Evolutionary conservation across 2,797 vertebrate genomes (phyloP).

Genomic region (Peromyscus nudipes): DNA sequence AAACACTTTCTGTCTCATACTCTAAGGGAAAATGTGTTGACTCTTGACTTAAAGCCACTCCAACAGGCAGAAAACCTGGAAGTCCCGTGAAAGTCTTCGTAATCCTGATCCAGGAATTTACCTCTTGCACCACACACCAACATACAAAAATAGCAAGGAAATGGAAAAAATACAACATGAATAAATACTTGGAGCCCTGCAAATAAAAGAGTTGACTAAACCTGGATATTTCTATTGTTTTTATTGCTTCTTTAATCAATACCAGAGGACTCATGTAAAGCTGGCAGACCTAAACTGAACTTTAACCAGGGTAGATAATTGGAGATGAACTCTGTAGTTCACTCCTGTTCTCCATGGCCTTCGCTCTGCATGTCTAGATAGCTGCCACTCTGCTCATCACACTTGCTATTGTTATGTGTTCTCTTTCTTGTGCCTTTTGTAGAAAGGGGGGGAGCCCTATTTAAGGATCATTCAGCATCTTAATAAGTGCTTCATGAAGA

Average conservation of each 20-base stretch:
- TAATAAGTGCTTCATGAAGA: slow-evolving; percentile 72
- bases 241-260: neutral
- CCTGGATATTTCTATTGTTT: neutral
- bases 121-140: neutral
- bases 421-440: slow-evolving; percentile 35
- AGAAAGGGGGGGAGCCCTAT: neutral
- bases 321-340: neutral
- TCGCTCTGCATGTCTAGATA: neutral
- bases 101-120: neutral
- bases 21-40: neutral
- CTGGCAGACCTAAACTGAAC: neutral
- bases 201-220: neutral
- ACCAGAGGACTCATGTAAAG: neutral
- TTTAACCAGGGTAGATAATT: neutral
- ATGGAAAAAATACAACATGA: neutral
- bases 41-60: neutral
- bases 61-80: slow-evolving; percentile 19
- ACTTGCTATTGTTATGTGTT: neutral
- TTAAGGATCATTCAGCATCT: slow-evolving; percentile 71
- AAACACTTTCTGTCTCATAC: neutral
- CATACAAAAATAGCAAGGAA: neutral
- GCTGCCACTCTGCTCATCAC: neutral
- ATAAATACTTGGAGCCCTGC: neutral
- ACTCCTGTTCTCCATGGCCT: neutral
- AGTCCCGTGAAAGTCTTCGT: neutral